These are phyloP conservation scores for Seira ritae DNA, from an alignment of 2,888 invertebrate genomes.

Conservation along the genomic window DNA sequence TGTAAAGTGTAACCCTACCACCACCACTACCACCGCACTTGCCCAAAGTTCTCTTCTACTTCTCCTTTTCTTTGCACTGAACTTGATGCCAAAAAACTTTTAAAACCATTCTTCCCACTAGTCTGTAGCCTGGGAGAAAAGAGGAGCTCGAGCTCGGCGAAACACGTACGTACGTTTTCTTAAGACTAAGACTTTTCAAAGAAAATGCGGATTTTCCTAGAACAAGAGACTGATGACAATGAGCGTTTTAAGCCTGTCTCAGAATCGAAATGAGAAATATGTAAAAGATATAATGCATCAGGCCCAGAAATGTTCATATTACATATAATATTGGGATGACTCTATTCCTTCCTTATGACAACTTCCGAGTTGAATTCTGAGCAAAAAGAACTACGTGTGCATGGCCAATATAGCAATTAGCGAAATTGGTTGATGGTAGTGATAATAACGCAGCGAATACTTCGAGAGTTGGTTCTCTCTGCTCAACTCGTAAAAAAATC, in stretches of 20 bases:
- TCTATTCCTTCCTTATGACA: too few species aligned
- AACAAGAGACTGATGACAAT: neutral
- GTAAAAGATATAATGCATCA: too few species aligned
- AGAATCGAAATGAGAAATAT: neutral
- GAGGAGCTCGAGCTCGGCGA: neutral
- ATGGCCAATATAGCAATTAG: slow-evolving; percentile 64
- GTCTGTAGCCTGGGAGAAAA: neutral
- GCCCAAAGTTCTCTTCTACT: neutral
- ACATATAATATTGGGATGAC: too few species aligned
- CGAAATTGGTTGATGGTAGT: slow-evolving; percentile 56
- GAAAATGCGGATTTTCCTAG: neutral
- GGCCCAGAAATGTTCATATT: too few species aligned
- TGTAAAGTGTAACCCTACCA: neutral
- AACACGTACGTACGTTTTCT: neutral
- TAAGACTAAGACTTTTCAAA: neutral
- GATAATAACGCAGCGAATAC: too few species aligned
- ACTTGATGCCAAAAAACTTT: neutral
- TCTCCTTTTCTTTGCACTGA: neutral
- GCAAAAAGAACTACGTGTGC: slow-evolving; percentile 2
- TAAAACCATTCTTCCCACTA: too few species aligned
- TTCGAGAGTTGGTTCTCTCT: too few species aligned
- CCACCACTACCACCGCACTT: neutral
- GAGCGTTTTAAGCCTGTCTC: too few species aligned
- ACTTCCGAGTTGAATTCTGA: neutral
- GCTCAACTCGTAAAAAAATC: neutral